These are phyloP conservation scores for Lepidurus couesii DNA, from an alignment of 1,140 invertebrate species.

Conservation along the genomic window DNA sequence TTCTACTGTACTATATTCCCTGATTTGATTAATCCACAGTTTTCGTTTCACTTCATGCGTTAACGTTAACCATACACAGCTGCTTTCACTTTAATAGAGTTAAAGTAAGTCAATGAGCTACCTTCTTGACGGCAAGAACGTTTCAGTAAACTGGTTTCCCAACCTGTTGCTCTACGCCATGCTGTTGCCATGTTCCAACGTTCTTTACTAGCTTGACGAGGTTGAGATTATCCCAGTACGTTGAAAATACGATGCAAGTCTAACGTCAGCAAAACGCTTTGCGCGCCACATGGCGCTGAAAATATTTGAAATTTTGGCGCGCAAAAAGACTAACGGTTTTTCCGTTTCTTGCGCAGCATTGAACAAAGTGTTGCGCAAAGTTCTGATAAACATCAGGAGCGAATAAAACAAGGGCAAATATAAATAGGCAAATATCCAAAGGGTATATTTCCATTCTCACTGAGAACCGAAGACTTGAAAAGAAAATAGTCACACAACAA, in stretches of 20 bases:
- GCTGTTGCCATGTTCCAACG: slow-evolving; percentile 12
- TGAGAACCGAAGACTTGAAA: neutral
- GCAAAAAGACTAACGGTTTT: neutral
- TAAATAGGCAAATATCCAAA: neutral
- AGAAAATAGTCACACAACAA: neutral
- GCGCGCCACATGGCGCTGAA: neutral
- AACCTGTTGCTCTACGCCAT: slow-evolving; percentile 5
- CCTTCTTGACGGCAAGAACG: neutral
- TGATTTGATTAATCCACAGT: neutral
- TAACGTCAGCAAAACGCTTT: slow-evolving; percentile 12
- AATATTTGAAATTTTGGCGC: neutral
- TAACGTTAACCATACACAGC: neutral
- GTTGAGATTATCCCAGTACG: neutral
- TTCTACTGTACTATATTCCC: neutral
- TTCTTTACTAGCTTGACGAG: slow-evolving; percentile 3
- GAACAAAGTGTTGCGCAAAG: neutral
- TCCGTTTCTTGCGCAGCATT: neutral
- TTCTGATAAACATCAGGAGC: neutral
- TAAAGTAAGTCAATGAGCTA: neutral
- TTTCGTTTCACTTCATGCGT: neutral
- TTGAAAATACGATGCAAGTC: neutral
- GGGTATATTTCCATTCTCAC: neutral
- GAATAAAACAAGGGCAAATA: neutral
- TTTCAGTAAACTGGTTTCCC: neutral
- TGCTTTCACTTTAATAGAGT: neutral